Evolutionary conservation across 2,797 vertebrate genomes (phyloP), one percentile per base, ranked within the genome.

Genomic region (Australoheros facetus): DNA sequence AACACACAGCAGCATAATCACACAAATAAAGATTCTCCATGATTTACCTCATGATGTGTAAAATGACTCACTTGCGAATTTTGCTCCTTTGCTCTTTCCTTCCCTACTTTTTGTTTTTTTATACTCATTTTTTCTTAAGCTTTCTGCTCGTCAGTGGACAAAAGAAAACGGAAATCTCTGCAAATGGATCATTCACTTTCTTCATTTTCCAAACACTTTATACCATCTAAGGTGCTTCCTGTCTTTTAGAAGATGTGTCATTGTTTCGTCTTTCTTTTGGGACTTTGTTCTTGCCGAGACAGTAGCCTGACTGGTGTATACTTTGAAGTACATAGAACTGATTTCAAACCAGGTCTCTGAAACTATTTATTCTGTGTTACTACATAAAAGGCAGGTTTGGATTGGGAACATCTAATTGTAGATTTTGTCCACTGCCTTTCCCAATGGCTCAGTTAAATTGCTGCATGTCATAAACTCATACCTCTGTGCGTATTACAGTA

Each of bases 21-120:
- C 55, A 4, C 56, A 77, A 79, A 77, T 75, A 74, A 79, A 81
- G 26, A 69, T 28, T 54, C 5, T 75, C 48, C 5, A 42, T 79
- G 58, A 19, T 76, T 53, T 54, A 23, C 5, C 16, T 39, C 5
- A 56, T 71, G 26, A 66, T 69, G 10, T 6, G 45, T 7, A 56
- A 72, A 71, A 3, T 42, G 13, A 11, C 17, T 66, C 14, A 23
- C 14, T 12, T 37, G 2, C n/a, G 57, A 21, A 21, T 62, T 62
- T 73, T 66, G n/a, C 64, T 72, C 17, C 48, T 55, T 56, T 70
- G 17, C 13, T 59, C 16, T 45, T 34, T 55, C 26, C 10, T 62
- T 55, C 14, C 3, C 6, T 21, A 2, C 16, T 45, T 57, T 17
- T 17, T 14, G 39, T 34, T n/a, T 28, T 66, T 3, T 8, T 12